Base-by-base conservation (phyloP, 1,140 invertebrate species). In the Chironomus tepperi region DNA sequence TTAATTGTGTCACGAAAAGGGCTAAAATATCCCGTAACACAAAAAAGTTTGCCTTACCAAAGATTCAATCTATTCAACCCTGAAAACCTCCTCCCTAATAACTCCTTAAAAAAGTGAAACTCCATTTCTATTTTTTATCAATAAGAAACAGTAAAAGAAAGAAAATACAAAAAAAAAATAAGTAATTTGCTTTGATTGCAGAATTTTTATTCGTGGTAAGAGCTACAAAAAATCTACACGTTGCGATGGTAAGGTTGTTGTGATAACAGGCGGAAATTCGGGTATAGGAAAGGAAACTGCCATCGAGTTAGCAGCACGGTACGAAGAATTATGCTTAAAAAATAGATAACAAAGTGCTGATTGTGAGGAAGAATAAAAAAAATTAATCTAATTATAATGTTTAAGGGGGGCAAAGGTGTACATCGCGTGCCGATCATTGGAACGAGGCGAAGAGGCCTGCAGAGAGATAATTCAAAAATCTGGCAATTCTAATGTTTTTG, bases 351-450 rank as follows among this genome's bases (percentile, higher is more conserved):
- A 57, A 57, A 57, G 47, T 57, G 47, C 47, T 57, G 47, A 57
- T 57, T 57, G 47, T 57, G 47, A 8, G 15, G 5, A 34, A 34
- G 24, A 34, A 34, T 2, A 34, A 12, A 57, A 57, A 57, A 47
- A 57, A 57, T 57, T 57, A 57, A 57, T 57, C 47, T 57, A 57
- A 57, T 57, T 57, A 57, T n/a, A 19, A 18, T 70, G 9, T 70
- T 70, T 19, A 70, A 70, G 90, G 76, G 88, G 90, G 5, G 95
- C 93, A 1, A 89, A 86, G 78, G 88, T 97, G 42, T 88, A 95
- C 43, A 86, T 97, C 84, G 93, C 93, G 3, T 96, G 95, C 80
- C 84, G 94, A 75, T 88, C 94, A 83, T 10, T 70, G 18, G 65
- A 21, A 8, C n/a, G 65, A 2, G 65, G 65, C 21, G 5, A 70